phyloP scores from a whole-genome alignment of 2,888 invertebrate genomes.

The Sturmia bella region DNA sequence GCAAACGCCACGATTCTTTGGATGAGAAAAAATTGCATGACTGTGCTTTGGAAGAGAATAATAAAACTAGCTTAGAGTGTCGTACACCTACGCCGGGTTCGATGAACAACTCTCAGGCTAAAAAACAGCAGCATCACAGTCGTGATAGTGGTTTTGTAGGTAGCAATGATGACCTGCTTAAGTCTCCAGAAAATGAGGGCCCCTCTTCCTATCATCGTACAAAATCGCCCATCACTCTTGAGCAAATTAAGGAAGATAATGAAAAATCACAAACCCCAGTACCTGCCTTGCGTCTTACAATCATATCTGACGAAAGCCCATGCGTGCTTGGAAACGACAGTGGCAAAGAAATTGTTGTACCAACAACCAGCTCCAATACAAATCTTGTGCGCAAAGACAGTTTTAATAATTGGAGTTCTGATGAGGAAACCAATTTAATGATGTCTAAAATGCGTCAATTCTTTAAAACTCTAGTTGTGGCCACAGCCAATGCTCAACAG shows the following conservation, averaged over 20 bases:
- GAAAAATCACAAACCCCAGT: constrained; percentile 80
- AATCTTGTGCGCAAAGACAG: constrained; percentile 90
- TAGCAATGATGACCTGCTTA: constrained; percentile 92
- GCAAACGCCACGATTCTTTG: constrained; percentile 84
- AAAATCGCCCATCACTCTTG: constrained; percentile 75
- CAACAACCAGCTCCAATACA: constrained; percentile 81
- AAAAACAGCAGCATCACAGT: constrained; percentile 86
- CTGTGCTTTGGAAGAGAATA: constrained; percentile 63
- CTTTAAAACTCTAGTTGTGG: constrained; percentile 94
- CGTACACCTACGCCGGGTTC: constrained; percentile 74
- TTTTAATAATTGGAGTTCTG: constrained; percentile 96
- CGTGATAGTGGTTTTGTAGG: constrained; percentile 94
- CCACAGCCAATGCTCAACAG: constrained; percentile 82
- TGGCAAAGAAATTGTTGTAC: constrained; percentile 28
- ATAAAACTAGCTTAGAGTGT: constrained; percentile 71
- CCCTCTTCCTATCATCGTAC: constrained; percentile 62
- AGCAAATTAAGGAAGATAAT: constrained; percentile 78
- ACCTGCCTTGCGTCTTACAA: constrained; percentile 67
- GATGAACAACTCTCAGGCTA: constrained; percentile 85
- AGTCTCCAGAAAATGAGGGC: constrained; percentile 82
- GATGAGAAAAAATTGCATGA: constrained; percentile 83
- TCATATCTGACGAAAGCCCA: constrained; percentile 63
- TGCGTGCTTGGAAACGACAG: constrained; percentile 40
- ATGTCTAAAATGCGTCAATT: constrained; percentile 97
- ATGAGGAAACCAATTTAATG: constrained; percentile 96